Conservation (phyloP, 1,140 invertebrate species). For the Anoplolepis gracilipes region DNA sequence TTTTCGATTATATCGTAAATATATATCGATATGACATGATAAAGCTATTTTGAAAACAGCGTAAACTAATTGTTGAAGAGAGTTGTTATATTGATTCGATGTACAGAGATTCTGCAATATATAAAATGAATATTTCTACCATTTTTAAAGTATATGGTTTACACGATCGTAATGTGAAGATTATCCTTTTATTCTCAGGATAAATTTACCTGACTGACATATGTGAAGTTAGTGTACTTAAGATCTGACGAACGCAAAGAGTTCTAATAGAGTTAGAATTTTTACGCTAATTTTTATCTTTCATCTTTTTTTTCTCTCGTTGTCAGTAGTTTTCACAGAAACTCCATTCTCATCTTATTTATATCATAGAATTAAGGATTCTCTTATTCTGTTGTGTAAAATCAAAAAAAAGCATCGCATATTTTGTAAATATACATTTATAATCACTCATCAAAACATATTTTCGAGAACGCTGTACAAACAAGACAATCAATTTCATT, state of each 20-base stretch:
- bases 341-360: constrained; percentile 32
- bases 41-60: not conserved
- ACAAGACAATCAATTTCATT: constrained; percentile 55
- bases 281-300: not conserved
- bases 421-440: constrained; percentile 61
- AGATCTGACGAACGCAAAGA: not conserved
- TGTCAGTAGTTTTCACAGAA: not conserved
- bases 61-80: not conserved
- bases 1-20: constrained; percentile 6
- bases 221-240: constrained; percentile 45
- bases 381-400: constrained; percentile 39
- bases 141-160: not conserved
- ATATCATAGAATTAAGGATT: constrained; percentile 28
- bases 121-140: not conserved
- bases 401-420: constrained; percentile 46
- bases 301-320: not conserved
- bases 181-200: constrained; percentile 35
- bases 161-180: constrained; percentile 1
- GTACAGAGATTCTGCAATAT: not conserved
- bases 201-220: constrained; percentile 19
- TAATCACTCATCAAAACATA: constrained; percentile 35
- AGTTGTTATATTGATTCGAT: not conserved
- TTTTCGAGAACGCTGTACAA: constrained; percentile 28
- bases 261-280: constrained; percentile 5
- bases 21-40: constrained; percentile 1